Conservation (phyloP, 2,113 vertebrate genomes). For the Anolis carolinensis region DNA sequence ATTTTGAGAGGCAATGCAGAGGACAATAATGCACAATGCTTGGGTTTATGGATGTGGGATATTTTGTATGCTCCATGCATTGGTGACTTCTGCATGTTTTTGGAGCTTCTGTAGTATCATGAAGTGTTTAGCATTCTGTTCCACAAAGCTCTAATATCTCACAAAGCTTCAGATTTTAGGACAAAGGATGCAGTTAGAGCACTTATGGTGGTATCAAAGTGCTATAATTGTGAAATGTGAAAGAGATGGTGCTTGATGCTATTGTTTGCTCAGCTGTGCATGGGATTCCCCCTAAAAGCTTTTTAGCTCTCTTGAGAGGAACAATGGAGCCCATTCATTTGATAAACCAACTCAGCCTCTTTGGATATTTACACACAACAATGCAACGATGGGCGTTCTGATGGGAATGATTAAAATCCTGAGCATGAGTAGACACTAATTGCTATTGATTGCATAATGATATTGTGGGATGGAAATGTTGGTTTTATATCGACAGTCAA, state of each 20-base stretch:
- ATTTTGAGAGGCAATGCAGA: too few relatives aligned
- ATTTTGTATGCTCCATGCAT: neutral
- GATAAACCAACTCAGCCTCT: constrained; percentile 50
- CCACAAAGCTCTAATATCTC: too few relatives aligned
- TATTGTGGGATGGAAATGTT: constrained; percentile 71
- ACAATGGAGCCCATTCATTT: constrained; percentile 59
- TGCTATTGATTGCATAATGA: constrained; percentile 77
- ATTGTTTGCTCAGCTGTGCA: neutral
- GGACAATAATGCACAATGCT: too few relatives aligned
- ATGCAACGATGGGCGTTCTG: constrained; percentile 69
- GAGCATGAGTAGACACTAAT: constrained; percentile 73
- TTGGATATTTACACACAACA: constrained; percentile 74
- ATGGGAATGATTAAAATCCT: constrained; percentile 75
- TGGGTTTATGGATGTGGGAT: too few relatives aligned
- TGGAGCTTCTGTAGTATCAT: neutral
- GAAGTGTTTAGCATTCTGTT: too few relatives aligned
- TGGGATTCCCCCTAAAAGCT: neutral
- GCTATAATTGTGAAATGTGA: too few relatives aligned
- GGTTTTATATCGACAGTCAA: constrained; percentile 74
- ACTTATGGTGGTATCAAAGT: too few relatives aligned
- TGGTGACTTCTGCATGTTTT: neutral
- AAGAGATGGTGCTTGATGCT: neutral
- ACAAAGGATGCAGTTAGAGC: too few relatives aligned
- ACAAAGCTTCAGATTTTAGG: too few relatives aligned
- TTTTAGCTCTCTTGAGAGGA: constrained; percentile 22